Base-by-base conservation (phyloP, 2,113 vertebrate species). In the Ciconia boyciana region DNA sequence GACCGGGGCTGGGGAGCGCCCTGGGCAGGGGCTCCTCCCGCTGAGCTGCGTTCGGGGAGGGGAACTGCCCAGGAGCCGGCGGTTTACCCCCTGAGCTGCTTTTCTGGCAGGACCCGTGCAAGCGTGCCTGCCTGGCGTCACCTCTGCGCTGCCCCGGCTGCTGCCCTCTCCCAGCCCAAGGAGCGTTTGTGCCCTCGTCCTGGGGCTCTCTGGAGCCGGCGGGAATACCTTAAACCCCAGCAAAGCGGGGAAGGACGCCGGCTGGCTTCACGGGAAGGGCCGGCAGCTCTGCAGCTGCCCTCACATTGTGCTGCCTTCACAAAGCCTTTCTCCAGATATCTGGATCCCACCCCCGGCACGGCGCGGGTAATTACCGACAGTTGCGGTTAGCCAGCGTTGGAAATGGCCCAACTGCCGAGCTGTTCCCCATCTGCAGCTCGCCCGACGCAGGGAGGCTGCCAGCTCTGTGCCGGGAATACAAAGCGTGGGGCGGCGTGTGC, bases 391-490 rank as follows among this genome's bases (percentile, higher is more conserved):
- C 96, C 96, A 97, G 92, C 86, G 10, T 48, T 97, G 97, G 97
- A 97, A 97, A 72, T 10, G 25, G 79, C 95, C 97, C 97, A 97
- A 49, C 4, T 71, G 78, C 92, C 6, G 2, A 94, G 97, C 95
- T 36, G 11, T 76, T 96, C 93, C 90, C 96, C 97, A 97, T 97
- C 97, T 97, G 97, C 96, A 94, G 87, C 86, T 82, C 41, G 5
- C 94, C 86, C 8, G 7, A 7, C 24, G 34, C 5, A 3, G 87
- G 80, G 92, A 74, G 32, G 49, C 77, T 94, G 97, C 93, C 94
- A 93, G 95, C 31, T 80, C 93, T 52, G 90, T 91, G 62, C 28
- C 28, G 11, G 34, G 90, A 93, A 95, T 93, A 86, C 77, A 69
- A 92, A 94, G 46, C 36, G 6, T 1, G 24, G n/a, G 22, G 65